Percentiles rank a stretch among this genome's conserved stretches.
Conservation (phyloP, 2,113 vertebrate species). For the Mixornis gularis region DNA sequence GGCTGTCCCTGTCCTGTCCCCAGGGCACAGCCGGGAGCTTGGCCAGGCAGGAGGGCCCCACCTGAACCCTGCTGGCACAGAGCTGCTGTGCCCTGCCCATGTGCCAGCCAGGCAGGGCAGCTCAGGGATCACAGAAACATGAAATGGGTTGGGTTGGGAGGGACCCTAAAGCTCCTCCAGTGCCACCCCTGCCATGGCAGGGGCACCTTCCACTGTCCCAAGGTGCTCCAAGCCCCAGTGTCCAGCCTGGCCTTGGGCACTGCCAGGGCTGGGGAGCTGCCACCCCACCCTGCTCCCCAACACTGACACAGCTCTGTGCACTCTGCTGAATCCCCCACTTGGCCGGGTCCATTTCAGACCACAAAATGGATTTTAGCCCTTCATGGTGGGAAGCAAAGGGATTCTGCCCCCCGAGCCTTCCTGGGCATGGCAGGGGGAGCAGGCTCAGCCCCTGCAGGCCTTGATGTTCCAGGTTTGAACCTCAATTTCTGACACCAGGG, state of each 20-base stretch:
- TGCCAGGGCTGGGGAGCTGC: neutral
- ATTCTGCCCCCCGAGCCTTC: neutral
- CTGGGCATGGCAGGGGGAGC: neutral
- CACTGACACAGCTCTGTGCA: neutral
- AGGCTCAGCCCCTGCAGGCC: neutral
- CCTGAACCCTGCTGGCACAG: neutral
- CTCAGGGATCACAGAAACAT: neutral
- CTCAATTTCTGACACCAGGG: rapidly evolving
- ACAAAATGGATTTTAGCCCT: neutral
- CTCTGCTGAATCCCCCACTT: neutral
- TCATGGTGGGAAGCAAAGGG: neutral
- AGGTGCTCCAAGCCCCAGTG: neutral
- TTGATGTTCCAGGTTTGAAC: neutral
- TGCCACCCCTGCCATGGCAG: neutral
- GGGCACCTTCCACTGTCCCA: neutral
- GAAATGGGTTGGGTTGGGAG: neutral
- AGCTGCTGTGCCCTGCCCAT: neutral
- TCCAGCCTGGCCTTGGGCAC: neutral
- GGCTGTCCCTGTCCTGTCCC: neutral
- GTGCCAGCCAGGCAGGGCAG: neutral
- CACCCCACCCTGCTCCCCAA: neutral
- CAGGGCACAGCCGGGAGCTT: neutral
- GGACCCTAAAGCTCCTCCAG: neutral
- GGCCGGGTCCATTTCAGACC: neutral
- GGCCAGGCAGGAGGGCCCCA: neutral